A percentile compares a stretch with the other conserved stretches of the same genome.
phyloP scores from a whole-genome alignment of 2,797 vertebrate species.

The Alectoris magna region DNA sequence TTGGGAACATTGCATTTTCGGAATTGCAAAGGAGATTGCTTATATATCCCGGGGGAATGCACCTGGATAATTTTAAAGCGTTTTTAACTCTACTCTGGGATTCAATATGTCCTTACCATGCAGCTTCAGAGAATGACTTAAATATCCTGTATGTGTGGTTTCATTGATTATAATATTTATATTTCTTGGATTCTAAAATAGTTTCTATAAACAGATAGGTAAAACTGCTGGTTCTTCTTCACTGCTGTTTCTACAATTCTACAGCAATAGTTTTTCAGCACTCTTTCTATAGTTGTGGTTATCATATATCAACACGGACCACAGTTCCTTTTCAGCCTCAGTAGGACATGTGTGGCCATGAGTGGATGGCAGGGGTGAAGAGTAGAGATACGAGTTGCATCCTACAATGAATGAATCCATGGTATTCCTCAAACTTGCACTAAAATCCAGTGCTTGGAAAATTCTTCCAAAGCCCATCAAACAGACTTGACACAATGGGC shows the following conservation, averaged over 20 bases:
- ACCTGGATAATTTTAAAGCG: not conserved
- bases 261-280: not conserved
- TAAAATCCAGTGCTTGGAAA: not conserved
- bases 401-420: not conserved
- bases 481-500: not conserved
- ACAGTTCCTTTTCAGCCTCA: not conserved
- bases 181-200: constrained; percentile 1
- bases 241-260: not conserved
- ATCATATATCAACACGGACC: not conserved
- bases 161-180: not conserved
- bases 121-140: not conserved
- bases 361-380: not conserved
- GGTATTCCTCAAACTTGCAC: fast-evolving
- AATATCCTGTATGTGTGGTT: not conserved
- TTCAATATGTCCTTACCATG: not conserved
- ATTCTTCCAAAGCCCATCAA: not conserved
- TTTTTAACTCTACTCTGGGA: not conserved
- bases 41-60: not conserved
- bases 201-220: not conserved
- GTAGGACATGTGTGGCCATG: not conserved
- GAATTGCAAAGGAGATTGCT: not conserved
- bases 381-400: not conserved
- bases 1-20: constrained; percentile 1
- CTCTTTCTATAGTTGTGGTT: not conserved
- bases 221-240: not conserved